These are phyloP conservation scores for Drymonia ruficornis DNA, from an alignment of 2,888 invertebrate species.

Conservation along the genomic window DNA sequence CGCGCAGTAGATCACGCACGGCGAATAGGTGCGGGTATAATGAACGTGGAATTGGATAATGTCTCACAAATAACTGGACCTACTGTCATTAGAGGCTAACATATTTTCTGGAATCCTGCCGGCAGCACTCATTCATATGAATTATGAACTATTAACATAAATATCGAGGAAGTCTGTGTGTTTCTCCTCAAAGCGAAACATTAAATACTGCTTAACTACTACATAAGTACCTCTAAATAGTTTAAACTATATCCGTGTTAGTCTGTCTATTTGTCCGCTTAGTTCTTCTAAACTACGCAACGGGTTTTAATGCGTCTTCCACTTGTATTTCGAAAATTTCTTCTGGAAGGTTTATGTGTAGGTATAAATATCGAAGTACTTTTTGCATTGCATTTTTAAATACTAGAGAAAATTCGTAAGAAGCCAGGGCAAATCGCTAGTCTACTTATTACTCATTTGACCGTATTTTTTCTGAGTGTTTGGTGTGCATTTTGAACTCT, in stretches of 20 bases:
- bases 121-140: constrained; percentile 10
- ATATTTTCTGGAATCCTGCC: constrained; percentile 48
- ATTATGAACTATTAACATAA: constrained; percentile 17
- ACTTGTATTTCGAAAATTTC: too few species aligned
- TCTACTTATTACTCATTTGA: not conserved
- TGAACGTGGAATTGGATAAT: constrained; percentile 71
- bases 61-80: constrained; percentile 56
- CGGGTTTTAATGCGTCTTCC: too few species aligned
- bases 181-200: not conserved
- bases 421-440: too few species aligned
- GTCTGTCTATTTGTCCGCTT: too few species aligned
- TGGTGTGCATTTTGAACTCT: constrained; percentile 18
- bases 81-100: constrained; percentile 49
- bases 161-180: constrained; percentile 8
- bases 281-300: too few species aligned
- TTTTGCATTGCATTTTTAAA: too few species aligned
- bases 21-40: constrained; percentile 57
- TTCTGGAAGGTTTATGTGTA: too few species aligned
- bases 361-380: too few species aligned
- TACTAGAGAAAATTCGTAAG: too few species aligned
- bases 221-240: too few species aligned
- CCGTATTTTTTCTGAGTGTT: constrained; percentile 11
- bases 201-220: not conserved
- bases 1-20: constrained; percentile 55
- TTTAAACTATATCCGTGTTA: too few species aligned